Evolutionary conservation across 2,888 invertebrate genomes (phyloP).

Genomic region (Homarus gammarus): DNA sequence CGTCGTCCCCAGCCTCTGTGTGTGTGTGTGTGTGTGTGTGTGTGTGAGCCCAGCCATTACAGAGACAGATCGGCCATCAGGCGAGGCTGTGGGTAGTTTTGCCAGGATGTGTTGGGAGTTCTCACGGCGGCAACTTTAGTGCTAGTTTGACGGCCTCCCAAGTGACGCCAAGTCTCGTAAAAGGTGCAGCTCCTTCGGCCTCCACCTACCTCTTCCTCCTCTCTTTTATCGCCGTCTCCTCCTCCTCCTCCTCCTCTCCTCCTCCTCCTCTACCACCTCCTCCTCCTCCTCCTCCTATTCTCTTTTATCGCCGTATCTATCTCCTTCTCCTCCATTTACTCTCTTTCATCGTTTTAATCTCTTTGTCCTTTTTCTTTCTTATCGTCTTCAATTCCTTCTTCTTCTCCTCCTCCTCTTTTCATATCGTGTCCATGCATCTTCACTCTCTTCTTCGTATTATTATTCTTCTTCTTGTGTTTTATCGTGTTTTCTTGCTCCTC

Average conservation of each 20-base stretch:
- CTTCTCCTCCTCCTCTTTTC: background rate
- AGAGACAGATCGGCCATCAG: background rate
- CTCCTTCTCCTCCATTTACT: too few relatives aligned
- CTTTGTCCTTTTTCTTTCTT: too few relatives aligned
- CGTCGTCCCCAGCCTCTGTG: too few relatives aligned
- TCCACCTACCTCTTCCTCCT: too few relatives aligned
- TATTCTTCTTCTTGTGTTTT: too few relatives aligned
- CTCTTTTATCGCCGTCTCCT: too few relatives aligned
- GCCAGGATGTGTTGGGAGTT: background rate
- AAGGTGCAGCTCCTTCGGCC: background rate
- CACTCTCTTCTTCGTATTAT: background rate
- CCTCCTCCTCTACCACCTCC: background rate
- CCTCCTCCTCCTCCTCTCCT: background rate
- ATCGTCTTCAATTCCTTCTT: background rate
- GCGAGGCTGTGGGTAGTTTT: background rate
- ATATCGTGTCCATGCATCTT: too few relatives aligned
- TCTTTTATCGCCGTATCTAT: too few relatives aligned
- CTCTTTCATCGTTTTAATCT: too few relatives aligned
- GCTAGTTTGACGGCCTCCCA: background rate
- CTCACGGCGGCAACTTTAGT: constrained; percentile 5
- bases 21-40: too few relatives aligned
- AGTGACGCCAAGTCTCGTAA: background rate
- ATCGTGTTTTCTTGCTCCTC: background rate
- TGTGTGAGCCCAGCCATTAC: background rate
- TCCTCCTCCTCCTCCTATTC: background rate